phyloP scores from a whole-genome alignment of 2,113 vertebrate genomes.

The Scytalopus superciliaris region DNA sequence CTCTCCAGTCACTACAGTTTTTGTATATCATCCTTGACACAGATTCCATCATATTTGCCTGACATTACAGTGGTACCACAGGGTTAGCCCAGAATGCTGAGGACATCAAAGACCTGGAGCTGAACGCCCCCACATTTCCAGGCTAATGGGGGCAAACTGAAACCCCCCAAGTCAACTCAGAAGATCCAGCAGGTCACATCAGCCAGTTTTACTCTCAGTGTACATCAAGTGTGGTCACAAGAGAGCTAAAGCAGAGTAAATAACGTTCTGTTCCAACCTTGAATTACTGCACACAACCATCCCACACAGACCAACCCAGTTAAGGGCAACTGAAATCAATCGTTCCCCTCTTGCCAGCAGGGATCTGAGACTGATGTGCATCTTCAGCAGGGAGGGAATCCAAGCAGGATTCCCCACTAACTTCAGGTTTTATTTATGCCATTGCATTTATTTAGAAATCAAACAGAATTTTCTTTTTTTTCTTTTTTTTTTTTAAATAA shows the following conservation, averaged over 20 bases:
- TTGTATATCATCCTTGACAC: not conserved
- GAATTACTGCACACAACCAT: not conserved
- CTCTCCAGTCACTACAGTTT: not conserved
- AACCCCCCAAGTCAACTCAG: not conserved
- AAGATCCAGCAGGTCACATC: not conserved
- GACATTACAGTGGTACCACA: not conserved
- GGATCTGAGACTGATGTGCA: not conserved
- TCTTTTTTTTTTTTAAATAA: not conserved
- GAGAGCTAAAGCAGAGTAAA: not conserved
- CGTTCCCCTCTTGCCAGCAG: not conserved
- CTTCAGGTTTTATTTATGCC: not conserved
- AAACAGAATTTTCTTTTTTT: not conserved
- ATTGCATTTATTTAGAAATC: not conserved
- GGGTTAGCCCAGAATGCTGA: not conserved
- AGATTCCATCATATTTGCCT: not conserved
- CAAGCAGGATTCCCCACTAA: not conserved
- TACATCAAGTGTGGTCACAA: accelerated
- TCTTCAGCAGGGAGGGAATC: not conserved
- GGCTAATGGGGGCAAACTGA: not conserved
- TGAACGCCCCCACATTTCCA: accelerated
- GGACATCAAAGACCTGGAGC: not conserved
- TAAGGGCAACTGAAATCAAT: not conserved
- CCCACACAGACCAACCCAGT: not conserved
- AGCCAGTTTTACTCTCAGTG: not conserved
- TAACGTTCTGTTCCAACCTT: not conserved